Conservation (phyloP, 2,113 vertebrate species). For the Leuciscus idus region DNA sequence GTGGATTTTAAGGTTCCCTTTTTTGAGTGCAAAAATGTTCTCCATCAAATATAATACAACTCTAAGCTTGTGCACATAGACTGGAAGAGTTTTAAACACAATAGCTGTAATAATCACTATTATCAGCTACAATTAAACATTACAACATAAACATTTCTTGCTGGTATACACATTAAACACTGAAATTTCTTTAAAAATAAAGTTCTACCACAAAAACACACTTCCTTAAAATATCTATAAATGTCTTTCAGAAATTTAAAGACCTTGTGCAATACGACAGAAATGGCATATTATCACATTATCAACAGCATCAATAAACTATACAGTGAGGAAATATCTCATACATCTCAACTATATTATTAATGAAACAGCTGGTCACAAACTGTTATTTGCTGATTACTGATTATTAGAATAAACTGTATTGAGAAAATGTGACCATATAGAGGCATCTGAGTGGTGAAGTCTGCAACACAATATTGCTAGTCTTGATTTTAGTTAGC, state of each 20-base stretch:
- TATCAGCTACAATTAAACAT: neutral
- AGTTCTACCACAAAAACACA: conserved; percentile 9
- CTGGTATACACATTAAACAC: neutral
- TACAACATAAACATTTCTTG: neutral
- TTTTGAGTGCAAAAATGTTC: conserved; percentile 1
- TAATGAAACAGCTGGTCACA: neutral
- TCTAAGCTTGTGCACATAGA: neutral
- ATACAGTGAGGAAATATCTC: neutral
- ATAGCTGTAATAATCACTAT: neutral
- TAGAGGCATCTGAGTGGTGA: neutral
- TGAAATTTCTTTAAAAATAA: neutral
- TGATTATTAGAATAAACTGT: neutral
- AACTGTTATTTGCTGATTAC: neutral
- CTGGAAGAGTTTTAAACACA: neutral
- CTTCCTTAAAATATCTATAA: conserved; percentile 21
- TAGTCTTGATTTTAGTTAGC: neutral
- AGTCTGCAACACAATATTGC: neutral
- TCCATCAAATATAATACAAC: neutral
- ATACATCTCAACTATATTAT: neutral
- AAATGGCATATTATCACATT: neutral
- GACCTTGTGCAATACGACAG: neutral
- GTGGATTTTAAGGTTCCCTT: neutral
- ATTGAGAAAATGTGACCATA: neutral
- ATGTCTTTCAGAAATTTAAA: neutral
- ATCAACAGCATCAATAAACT: conserved; percentile 5